A percentile compares a stretch with the other conserved stretches of the same genome.
Evolutionary conservation across 2,113 vertebrate species (phyloP).

Genomic region (Ptyas mucosa): DNA sequence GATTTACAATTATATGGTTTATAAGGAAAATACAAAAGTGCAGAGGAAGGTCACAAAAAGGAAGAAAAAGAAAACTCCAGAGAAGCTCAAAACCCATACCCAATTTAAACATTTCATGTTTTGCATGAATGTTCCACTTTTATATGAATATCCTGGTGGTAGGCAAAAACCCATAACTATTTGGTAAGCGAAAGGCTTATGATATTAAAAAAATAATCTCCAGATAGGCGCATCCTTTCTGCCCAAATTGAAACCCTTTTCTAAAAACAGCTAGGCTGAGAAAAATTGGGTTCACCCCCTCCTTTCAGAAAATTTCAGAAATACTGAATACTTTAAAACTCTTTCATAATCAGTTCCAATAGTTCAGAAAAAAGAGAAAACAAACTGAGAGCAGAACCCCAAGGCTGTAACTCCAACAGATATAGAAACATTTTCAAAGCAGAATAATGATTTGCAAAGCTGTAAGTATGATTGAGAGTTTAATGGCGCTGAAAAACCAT

Average conservation of each 20-base stretch:
- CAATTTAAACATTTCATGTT: neutral
- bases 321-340: neutral
- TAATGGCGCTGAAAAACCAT: constrained; percentile 51
- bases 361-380: neutral
- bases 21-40: constrained; percentile 20
- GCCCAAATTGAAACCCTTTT: neutral
- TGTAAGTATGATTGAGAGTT: constrained; percentile 41
- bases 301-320: neutral
- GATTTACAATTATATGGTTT: neutral
- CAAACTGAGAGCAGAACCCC: constrained; percentile 30
- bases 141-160: neutral
- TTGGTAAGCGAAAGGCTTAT: neutral
- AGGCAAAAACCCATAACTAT: neutral
- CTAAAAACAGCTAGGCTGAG: neutral
- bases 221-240: neutral
- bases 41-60: constrained; percentile 3
- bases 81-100: neutral
- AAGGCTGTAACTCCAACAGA: constrained; percentile 38
- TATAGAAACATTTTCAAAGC: constrained; percentile 1
- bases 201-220: neutral
- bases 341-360: constrained; percentile 2
- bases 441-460: constrained; percentile 36
- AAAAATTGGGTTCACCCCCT: neutral
- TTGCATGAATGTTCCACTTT: neutral
- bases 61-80: neutral